Evolutionary conservation across 2,113 vertebrate genomes (phyloP).

Genomic region (Callocephalon fimbriatum): DNA sequence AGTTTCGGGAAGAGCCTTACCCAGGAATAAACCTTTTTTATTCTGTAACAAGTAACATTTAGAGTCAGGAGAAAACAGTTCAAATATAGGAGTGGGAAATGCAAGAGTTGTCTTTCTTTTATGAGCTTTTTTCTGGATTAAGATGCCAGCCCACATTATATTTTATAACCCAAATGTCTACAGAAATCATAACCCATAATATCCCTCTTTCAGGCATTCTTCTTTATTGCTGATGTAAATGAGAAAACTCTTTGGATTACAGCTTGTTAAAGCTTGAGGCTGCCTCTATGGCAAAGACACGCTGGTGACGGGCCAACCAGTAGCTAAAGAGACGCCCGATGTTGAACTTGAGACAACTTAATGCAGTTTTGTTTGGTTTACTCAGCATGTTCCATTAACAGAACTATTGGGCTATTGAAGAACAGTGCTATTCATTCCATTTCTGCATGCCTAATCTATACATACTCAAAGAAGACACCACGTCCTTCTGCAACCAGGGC

Average conservation of each 20-base stretch:
- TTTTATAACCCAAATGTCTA: not conserved
- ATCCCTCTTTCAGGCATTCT: not conserved
- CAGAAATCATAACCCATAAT: not conserved
- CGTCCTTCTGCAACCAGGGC: not conserved
- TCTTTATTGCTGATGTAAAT: not conserved
- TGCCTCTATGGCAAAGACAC: not conserved
- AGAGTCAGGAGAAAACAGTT: not conserved
- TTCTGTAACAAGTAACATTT: not conserved
- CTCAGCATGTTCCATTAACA: not conserved
- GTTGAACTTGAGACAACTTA: constrained; percentile 7
- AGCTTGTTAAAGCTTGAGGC: not conserved
- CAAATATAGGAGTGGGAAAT: not conserved
- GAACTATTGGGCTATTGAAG: not conserved
- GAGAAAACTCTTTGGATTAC: not conserved
- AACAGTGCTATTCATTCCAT: not conserved
- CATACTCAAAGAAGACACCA: not conserved
- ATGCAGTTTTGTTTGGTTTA: constrained; percentile 3
- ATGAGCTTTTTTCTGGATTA: not conserved
- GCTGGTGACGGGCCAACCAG: constrained; percentile 1
- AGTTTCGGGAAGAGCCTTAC: not conserved
- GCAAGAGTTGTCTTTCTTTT: not conserved
- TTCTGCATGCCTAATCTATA: not conserved
- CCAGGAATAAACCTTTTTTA: not conserved
- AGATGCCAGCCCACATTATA: not conserved
- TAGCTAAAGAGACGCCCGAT: not conserved